phyloP scores from a whole-genome alignment of 2,888 invertebrate genomes.

The Acleris sparsana region DNA sequence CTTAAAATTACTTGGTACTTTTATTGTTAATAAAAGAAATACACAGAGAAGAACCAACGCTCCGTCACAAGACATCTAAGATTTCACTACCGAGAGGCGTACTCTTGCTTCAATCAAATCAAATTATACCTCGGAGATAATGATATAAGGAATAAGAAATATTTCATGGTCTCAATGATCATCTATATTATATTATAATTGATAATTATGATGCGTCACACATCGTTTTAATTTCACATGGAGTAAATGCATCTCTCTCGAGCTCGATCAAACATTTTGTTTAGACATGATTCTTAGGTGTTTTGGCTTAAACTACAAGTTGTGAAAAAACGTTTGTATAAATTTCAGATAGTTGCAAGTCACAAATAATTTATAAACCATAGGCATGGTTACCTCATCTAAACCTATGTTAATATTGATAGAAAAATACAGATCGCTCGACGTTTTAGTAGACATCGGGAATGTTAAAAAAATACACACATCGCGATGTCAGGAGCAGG shows the following conservation, averaged over 20 bases:
- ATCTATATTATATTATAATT: too few relatives aligned
- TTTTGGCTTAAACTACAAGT: slow-evolving; percentile 32
- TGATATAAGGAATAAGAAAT: slow-evolving; percentile 1
- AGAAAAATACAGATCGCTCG: slow-evolving; percentile 41
- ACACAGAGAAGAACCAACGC: slow-evolving; percentile 55
- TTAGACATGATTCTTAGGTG: slow-evolving; percentile 48
- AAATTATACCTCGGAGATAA: neutral
- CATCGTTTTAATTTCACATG: slow-evolving; percentile 3
- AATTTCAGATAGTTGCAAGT: slow-evolving; percentile 32
- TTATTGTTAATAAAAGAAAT: slow-evolving; percentile 73
- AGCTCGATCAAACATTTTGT: slow-evolving; percentile 37
- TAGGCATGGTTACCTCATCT: slow-evolving; percentile 44
- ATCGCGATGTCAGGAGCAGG: slow-evolving; percentile 4
- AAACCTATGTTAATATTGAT: slow-evolving; percentile 46
- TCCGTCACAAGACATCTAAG: slow-evolving; percentile 16
- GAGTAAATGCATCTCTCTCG: slow-evolving; percentile 26
- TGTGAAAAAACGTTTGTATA: slow-evolving; percentile 19
- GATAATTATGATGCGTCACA: neutral
- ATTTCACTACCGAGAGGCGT: slow-evolving; percentile 14
- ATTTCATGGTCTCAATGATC: slow-evolving; percentile 9
- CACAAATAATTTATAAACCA: slow-evolving; percentile 48
- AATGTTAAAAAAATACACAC: slow-evolving; percentile 13
- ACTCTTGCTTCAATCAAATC: slow-evolving; percentile 1
- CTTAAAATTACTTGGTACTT: slow-evolving; percentile 71
- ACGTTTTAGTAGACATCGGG: slow-evolving; percentile 17